Evolutionary conservation across 1,140 invertebrate genomes (phyloP).

Genomic region (Habropoda laboriosa): DNA sequence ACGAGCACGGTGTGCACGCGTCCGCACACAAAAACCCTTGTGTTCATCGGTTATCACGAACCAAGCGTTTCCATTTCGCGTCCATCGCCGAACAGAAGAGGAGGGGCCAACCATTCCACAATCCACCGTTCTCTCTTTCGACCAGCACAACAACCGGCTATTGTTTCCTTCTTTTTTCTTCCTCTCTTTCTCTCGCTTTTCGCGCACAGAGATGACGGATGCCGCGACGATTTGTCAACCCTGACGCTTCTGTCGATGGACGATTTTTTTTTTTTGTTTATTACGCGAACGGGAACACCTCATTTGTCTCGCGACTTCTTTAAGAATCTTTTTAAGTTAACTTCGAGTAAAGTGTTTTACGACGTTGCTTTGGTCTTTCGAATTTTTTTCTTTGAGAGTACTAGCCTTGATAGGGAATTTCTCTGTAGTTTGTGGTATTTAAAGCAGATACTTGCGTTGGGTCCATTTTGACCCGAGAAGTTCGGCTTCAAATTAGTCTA

Average conservation of each 20-base stretch:
- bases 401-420: no score
- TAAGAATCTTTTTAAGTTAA: no score
- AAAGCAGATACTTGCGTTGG: no score
- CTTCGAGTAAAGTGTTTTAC: no score
- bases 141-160: not conserved
- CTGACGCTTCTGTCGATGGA: not conserved
- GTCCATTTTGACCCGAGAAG: no score
- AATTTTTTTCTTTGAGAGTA: no score
- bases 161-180: not conserved
- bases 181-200: not conserved
- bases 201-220: not conserved
- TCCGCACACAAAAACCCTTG: conserved; percentile 9
- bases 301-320: no score
- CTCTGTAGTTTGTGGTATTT: no score
- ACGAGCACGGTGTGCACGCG: conserved; percentile 30
- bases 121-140: not conserved
- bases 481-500: no score
- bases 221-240: conserved; percentile 17
- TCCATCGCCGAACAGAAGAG: not conserved
- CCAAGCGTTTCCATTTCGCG: conserved; percentile 40
- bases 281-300: no score
- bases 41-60: conserved; percentile 45
- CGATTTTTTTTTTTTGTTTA: no score
- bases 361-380: no score
- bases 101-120: conserved; percentile 3